Evolutionary conservation across 2,113 vertebrate genomes (phyloP).

Genomic region (Willisornis vidua): DNA sequence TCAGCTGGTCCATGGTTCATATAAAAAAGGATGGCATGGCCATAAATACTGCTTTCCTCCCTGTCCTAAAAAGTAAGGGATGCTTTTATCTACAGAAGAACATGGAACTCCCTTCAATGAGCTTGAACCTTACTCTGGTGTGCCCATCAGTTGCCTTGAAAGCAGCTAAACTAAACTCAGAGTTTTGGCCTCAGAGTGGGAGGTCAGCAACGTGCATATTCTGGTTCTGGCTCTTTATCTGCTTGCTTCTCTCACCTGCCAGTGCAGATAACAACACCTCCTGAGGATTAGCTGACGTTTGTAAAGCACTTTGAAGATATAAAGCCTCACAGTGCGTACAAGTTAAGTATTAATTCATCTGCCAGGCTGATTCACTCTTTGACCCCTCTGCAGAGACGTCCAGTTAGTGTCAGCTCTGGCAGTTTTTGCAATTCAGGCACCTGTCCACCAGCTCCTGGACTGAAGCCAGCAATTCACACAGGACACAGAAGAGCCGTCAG

Average conservation of each 20-base stretch:
- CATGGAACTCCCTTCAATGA: background rate
- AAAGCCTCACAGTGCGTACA: background rate
- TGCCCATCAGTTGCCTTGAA: background rate
- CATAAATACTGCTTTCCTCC: background rate
- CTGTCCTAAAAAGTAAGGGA: background rate
- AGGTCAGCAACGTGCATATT: constrained; percentile 41
- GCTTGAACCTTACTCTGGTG: background rate
- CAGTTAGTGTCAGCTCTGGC: constrained; percentile 52
- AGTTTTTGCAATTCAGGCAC: constrained; percentile 44
- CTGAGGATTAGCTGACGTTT: constrained; percentile 30
- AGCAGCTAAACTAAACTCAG: background rate
- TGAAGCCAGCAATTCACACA: constrained; percentile 49
- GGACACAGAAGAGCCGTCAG: constrained; percentile 41
- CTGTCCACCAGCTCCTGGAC: constrained; percentile 57
- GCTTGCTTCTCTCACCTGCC: constrained; percentile 42
- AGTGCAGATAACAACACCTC: constrained; percentile 38
- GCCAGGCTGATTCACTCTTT: constrained; percentile 11
- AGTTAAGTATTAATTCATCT: constrained; percentile 48
- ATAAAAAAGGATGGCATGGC: background rate
- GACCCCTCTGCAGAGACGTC: constrained; percentile 23
- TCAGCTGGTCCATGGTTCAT: background rate
- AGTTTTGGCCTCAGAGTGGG: background rate
- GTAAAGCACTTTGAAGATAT: constrained; percentile 1
- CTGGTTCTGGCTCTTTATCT: background rate
- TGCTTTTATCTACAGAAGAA: background rate